These are phyloP conservation scores for Pedionomus torquatus DNA, from an alignment of 2,113 vertebrate genomes.

Conservation along the genomic window DNA sequence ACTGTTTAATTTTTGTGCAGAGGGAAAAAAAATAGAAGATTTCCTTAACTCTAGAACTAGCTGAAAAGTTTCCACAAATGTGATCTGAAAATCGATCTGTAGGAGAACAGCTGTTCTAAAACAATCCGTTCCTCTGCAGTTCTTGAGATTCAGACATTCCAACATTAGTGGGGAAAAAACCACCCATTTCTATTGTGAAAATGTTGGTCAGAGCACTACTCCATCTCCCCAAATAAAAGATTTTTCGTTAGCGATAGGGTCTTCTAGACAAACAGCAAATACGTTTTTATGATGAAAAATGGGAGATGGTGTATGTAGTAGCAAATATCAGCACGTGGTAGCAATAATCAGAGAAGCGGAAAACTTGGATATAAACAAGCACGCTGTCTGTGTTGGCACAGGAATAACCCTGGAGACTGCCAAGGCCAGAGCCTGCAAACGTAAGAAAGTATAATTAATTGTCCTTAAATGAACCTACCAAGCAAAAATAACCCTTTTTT, in stretches of 20 bases:
- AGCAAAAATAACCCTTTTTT: slow-evolving; percentile 5
- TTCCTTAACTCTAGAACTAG: not conserved
- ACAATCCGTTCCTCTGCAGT: not conserved
- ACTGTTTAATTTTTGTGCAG: not conserved
- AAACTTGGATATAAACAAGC: slow-evolving; percentile 57
- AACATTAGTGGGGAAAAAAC: not conserved
- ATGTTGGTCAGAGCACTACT: not conserved
- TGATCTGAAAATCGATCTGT: fast-evolving
- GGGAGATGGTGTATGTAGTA: not conserved
- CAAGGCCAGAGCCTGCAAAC: slow-evolving; percentile 45
- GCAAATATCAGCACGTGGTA: slow-evolving; percentile 29
- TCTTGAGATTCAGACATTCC: not conserved
- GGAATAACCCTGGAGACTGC: slow-evolving; percentile 61
- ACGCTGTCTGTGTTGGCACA: slow-evolving; percentile 46
- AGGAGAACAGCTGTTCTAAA: not conserved
- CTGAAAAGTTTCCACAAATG: not conserved
- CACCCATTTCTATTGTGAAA: not conserved
- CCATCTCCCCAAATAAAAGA: not conserved
- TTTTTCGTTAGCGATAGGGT: not conserved
- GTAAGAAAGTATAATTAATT: slow-evolving; percentile 62
- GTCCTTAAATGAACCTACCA: slow-evolving; percentile 55
- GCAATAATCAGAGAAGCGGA: slow-evolving; percentile 41
- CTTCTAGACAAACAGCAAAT: not conserved
- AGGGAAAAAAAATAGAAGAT: not conserved
- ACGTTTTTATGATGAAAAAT: not conserved